Base-by-base conservation (phyloP, 2,113 vertebrate species). In the Strix uralensis region DNA sequence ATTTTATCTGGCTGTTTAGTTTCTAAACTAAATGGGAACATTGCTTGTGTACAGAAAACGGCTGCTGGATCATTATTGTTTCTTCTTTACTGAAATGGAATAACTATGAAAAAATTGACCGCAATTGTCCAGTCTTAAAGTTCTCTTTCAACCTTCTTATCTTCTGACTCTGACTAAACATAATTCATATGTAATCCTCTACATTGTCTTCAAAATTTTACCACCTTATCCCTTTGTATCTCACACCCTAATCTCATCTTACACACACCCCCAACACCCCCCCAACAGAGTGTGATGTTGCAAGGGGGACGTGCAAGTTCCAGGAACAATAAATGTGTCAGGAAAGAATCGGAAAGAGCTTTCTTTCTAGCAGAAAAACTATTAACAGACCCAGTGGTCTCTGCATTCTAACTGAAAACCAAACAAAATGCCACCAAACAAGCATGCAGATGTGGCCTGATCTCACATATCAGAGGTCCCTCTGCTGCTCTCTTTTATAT, bases 231-330 rank as follows among this genome's bases (percentile, higher is more conserved):
- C 8, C 36, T 82, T 70, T 72, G 15, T 47, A 38, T 54, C 30
- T 61, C 57, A 75, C 11, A 57, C 3, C 4, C 30, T 49, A 16
- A 36, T 63, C 40, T 66, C 36, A 49, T 13, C 21, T 81, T 47
- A 15, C 5, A 25, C 30, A 9, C 25, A 10, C 3, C 34, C 19
- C 5, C 34, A 20, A 20, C 12, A 13, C 25, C 13, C 14, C 9
- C 21, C 4, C 40, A 74, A 29, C 32, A 54, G 19, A 2, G 4
- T 0, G 0, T 3, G 58, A 58, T 9, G 32, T 65, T 86, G 16
- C 38, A 58, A 75, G 17, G 22, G 23, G 15, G 6, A 5, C 11
- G 4, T 5, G 5, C 6, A 85, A 61, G 36, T 69, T 71, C 21
- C 36, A 70, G 13, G n/a, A 47, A 59, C 2, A 29, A 46, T 3